Conservation (phyloP, 1,140 invertebrate species). For the Mylabris phalerata region DNA sequence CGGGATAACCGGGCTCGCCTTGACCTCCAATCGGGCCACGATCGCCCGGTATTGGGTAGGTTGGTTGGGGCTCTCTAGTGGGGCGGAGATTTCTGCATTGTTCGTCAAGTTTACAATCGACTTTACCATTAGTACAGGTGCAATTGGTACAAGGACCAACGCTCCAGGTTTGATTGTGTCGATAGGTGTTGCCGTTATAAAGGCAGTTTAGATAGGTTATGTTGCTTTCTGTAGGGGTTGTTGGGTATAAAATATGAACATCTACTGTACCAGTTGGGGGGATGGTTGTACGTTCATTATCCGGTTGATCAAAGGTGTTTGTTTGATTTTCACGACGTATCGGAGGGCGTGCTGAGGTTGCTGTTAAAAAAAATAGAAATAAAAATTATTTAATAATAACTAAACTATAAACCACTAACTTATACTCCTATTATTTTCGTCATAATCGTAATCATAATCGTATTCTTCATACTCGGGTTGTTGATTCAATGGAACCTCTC, state of each 20-base stretch:
- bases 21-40: conserved; percentile 38
- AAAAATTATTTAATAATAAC: conserved; percentile 5
- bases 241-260: conserved; percentile 21
- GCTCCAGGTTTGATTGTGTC: conserved; percentile 56
- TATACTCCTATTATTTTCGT: conserved; percentile 16
- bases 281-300: conserved; percentile 31
- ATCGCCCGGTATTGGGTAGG: conserved; percentile 9
- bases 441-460: conserved; percentile 25
- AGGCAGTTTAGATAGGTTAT: conserved; percentile 39
- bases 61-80: conserved; percentile 6
- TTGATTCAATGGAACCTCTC: conserved; percentile 25
- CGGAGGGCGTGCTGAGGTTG: conserved; percentile 9
- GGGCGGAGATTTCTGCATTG: conserved; percentile 32
- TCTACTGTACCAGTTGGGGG: conserved; percentile 23
- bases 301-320: conserved; percentile 35
- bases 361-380: background rate
- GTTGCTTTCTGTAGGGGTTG: conserved; percentile 15
- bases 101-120: conserved; percentile 47
- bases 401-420: background rate
- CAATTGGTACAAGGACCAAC: conserved; percentile 59
- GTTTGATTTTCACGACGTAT: conserved; percentile 25
- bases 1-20: conserved; percentile 52
- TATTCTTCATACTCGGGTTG: conserved; percentile 32
- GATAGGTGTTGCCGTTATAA: conserved; percentile 49
- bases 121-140: conserved; percentile 49